These are phyloP conservation scores for Poecilia picta DNA, from an alignment of 2,797 vertebrate genomes.

Conservation along the genomic window DNA sequence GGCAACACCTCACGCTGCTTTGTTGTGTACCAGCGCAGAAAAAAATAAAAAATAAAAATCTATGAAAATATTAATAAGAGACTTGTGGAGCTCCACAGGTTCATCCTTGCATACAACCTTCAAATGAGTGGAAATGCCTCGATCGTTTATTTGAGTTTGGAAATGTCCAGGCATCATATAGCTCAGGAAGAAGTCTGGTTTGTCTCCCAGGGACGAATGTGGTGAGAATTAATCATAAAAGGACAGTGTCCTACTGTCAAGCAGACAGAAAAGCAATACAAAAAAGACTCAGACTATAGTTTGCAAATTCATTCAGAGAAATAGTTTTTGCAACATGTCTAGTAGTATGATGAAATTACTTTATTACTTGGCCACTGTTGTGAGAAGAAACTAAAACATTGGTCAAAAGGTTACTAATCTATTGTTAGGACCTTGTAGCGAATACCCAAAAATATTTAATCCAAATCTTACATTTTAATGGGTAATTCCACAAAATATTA, in stretches of 20 bases:
- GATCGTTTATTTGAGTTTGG: not conserved
- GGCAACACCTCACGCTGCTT: not conserved
- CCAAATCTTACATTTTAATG: not conserved
- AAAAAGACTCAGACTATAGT: not conserved
- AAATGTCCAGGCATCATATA: not conserved
- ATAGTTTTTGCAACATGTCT: not conserved
- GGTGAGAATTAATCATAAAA: not conserved
- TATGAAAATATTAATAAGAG: not conserved
- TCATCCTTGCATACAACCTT: not conserved
- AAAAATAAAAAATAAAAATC: not conserved
- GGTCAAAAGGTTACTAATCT: not conserved
- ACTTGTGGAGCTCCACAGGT: not conserved
- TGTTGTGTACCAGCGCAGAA: not conserved
- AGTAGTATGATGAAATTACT: not conserved
- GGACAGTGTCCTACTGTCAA: not conserved
- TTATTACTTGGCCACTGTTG: not conserved
- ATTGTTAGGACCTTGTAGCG: not conserved
- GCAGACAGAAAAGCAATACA: not conserved
- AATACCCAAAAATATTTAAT: too few species aligned
- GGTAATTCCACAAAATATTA: not conserved
- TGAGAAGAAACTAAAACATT: not conserved
- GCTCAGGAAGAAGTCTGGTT: not conserved
- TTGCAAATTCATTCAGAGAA: not conserved
- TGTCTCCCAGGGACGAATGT: not conserved
- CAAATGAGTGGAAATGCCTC: not conserved